A percentile compares a stretch with the other conserved stretches of the same genome.
These are phyloP conservation scores for Drosophila engyochracea DNA, from an alignment of 2,888 invertebrate species.

Conservation along the genomic window DNA sequence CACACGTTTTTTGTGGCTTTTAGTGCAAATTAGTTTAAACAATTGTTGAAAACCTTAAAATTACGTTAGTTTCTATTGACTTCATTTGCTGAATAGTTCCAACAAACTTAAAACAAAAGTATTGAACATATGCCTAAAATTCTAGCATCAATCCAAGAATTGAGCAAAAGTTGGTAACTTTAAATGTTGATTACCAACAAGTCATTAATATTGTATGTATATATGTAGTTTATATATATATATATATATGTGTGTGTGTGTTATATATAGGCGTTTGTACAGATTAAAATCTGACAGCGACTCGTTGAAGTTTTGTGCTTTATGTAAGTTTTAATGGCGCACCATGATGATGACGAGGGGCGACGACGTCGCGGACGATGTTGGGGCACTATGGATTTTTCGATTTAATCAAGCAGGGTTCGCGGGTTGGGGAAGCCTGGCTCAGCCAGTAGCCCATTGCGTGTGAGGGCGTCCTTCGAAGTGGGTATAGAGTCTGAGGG, in stretches of 20 bases:
- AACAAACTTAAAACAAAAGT: neutral
- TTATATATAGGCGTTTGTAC: constrained; percentile 26
- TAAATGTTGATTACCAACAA: constrained; percentile 5
- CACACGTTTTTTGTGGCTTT: neutral
- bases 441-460: constrained; percentile 32
- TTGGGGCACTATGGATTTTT: constrained; percentile 48
- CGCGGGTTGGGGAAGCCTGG: neutral
- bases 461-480: constrained; percentile 49
- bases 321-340: constrained; percentile 64
- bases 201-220: constrained; percentile 6
- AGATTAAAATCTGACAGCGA: constrained; percentile 61
- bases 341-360: constrained; percentile 39
- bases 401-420: constrained; percentile 57
- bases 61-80: neutral
- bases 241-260: neutral
- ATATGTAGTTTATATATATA: constrained; percentile 3
- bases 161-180: constrained; percentile 1
- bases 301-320: constrained; percentile 57
- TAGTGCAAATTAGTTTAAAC: neutral
- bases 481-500: constrained; percentile 2
- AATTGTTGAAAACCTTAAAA: neutral
- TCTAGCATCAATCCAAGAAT: neutral
- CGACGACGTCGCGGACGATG: neutral
- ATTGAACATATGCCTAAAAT: neutral
- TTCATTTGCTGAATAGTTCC: neutral